Evolutionary conservation across 2,113 vertebrate genomes (phyloP), one percentile per base, ranked within the genome.

Genomic region (Scomber scombrus): DNA sequence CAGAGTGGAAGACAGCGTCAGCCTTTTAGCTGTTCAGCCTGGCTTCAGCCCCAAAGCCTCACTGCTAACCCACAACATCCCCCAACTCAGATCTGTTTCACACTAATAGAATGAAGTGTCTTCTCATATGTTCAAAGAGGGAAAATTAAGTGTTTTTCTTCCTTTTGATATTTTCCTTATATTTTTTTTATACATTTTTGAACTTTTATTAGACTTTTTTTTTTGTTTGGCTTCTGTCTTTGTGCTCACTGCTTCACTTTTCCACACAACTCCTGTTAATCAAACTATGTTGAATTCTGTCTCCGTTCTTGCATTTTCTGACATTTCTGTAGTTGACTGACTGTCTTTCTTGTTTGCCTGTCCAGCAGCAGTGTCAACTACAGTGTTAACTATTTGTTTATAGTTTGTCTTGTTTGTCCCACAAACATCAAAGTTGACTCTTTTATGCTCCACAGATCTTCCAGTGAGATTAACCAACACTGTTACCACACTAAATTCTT

Each of bases 1-100:
- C 71, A 75, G 51, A 87, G 71, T 71, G 58, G 66, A 78, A 55
- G 47, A 80, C 54, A 64, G 31, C 12, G 29, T 79, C 80, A 77
- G 65, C 55, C 64, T 64, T 71, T 84, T 80, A 88, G 62, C 73
- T 70, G 65, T 78, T 75, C 70, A 75, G 76, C 58, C 66, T 71
- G 58, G 62, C 58, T 84, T 86, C 50, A 84, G 68, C 66, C 68
- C 71, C 40, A 73, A 80, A 82, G 50, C 75, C 47, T 71, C 62
- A 54, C 72, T 66, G 63, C 60, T 74, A 54, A 76, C 75, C n/a
- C 65, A 60, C 16, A 51, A 49, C 51, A 73, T 72, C 52, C 49
- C 76, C 31, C 23, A 2, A 9, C 31, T 63, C 29, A 63, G 50
- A 68, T 63, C 45, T 5, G 57, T 51, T 81, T 78, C 26, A 52